Evolutionary conservation across 2,797 vertebrate species (phyloP), one percentile per base, ranked within the genome.

Genomic region (Australoheros facetus): DNA sequence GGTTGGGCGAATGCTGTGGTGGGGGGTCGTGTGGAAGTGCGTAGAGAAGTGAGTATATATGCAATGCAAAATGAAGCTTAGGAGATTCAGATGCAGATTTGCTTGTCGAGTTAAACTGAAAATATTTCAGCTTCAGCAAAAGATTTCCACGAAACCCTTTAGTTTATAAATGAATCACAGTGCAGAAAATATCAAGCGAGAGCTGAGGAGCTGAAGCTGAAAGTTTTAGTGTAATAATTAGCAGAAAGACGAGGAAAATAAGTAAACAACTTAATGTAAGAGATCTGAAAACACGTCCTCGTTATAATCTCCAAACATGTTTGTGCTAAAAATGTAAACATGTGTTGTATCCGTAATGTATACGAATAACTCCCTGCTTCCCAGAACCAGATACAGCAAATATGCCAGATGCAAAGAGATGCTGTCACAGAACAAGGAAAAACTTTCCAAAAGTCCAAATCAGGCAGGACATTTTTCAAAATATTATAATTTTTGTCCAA

Each of bases 71-170:
- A 17, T 21, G 1, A 58, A 72, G 74, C 34, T 34, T 53, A 59
- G 60, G 79, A 37, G 32, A 55, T 66, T 23, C n/a, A 75, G 28
- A 73, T 77, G 51, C 42, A 66, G 48, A 71, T 85, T 79, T 1
- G 54, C 17, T 51, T 71, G 3, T 51, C 26, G 48, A 42, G 42
- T 69, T 30, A 13, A 69, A 75, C 73, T 10, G 13, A 56, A 77
- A 81, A 60, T 55, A 56, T 66, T 79, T 82, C 17, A 80, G 28
- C 45, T 64, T 48, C 14, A 81, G 32, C 16, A 12, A 45, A 21
- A 69, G 19, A 55, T 74, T 76, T 62, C 10, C 2, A 56, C 16
- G n/a, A 73, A 23, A 45, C n/a, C 14, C 8, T 70, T 12, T 56
- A 54, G 60, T 48, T 23, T 30, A 39, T 5, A 7, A 71, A 69